A percentile compares a stretch with the other conserved stretches of the same genome.
Evolutionary conservation across 2,888 invertebrate genomes (phyloP).

Genomic region (Arctia plantaginis): DNA sequence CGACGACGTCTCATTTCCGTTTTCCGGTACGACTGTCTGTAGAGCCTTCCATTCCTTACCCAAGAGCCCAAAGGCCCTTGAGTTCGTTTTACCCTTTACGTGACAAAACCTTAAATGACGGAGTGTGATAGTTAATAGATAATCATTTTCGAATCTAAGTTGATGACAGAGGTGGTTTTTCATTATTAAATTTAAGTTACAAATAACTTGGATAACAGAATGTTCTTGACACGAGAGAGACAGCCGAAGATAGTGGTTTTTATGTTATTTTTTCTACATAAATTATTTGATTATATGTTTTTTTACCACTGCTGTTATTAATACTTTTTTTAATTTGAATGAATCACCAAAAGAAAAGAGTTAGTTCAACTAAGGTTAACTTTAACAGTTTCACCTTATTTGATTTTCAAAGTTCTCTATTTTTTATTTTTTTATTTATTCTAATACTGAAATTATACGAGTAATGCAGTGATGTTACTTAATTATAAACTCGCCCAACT

Average conservation of each 20-base stretch:
- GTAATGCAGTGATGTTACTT: no score
- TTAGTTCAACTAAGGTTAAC: no score
- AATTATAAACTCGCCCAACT: no score
- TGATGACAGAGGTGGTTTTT: background rate
- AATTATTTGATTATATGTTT: no score
- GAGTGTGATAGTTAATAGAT: slow-evolving; percentile 5
- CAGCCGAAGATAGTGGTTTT: background rate
- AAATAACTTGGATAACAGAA: background rate
- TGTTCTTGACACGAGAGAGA: background rate
- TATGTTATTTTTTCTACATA: no score
- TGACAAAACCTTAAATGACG: slow-evolving; percentile 24
- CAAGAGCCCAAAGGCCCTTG: slow-evolving; percentile 29
- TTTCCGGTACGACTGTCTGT: slow-evolving; percentile 35
- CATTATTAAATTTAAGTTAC: background rate
- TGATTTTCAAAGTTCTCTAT: no score
- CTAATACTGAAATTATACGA: no score
- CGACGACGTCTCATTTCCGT: slow-evolving; percentile 41
- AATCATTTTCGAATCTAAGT: slow-evolving; percentile 5
- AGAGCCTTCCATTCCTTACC: slow-evolving; percentile 21
- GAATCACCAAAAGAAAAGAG: no score
- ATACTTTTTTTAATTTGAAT: no score
- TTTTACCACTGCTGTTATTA: no score
- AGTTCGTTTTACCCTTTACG: slow-evolving; percentile 34
- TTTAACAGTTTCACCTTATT: no score
- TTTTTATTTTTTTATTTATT: no score